A percentile compares a stretch with the other conserved stretches of the same genome.
Evolutionary conservation across 2,797 vertebrate genomes (phyloP).

Genomic region (Eurystomus glaucurus): DNA sequence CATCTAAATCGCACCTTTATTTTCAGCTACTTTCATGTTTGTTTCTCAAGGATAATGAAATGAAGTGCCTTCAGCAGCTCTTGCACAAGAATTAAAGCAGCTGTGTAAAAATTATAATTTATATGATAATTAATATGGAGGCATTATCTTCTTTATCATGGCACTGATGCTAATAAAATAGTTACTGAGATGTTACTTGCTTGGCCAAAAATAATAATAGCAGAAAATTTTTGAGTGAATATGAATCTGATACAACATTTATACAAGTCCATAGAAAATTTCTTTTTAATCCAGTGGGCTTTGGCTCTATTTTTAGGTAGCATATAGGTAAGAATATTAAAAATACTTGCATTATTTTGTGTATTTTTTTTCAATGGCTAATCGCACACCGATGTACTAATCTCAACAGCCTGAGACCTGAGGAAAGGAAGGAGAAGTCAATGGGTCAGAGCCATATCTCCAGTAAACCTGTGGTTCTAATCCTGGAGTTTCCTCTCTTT

Average conservation of each 20-base stretch:
- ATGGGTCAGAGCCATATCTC: not conserved
- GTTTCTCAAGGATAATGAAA: conserved; percentile 4
- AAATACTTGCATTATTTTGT: not conserved
- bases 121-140: not conserved
- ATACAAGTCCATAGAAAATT: not conserved
- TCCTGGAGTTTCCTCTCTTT: not conserved
- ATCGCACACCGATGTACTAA: not conserved
- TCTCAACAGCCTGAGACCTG: not conserved
- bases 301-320: not conserved
- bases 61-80: not conserved
- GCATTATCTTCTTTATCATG: not conserved
- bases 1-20: not conserved
- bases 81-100: not conserved
- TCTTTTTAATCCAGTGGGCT: not conserved
- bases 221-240: not conserved
- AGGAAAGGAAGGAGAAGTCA: not conserved
- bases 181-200: not conserved
- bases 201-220: not conserved
- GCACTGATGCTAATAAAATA: not conserved
- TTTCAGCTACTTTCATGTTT: conserved; percentile 34
- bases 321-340: not conserved
- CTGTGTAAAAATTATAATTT: not conserved
- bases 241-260: not conserved
- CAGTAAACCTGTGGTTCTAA: not conserved
- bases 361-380: not conserved